Conservation (phyloP, 2,888 invertebrate species). For the Himalopsyche kuldschensis region DNA sequence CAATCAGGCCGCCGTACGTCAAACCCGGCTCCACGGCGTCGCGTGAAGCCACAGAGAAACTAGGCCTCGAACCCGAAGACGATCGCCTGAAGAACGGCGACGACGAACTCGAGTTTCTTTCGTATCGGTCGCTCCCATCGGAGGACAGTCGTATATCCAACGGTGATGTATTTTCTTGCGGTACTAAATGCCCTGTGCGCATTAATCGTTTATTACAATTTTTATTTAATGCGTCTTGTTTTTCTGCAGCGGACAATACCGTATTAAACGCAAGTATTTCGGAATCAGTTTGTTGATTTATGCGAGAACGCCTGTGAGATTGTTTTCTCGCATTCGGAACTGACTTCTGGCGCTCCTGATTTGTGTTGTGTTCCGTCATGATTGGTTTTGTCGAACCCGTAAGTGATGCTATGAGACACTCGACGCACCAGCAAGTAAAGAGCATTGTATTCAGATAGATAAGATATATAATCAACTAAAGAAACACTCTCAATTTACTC, state of each 20-base stretch:
- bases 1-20: constrained; percentile 48
- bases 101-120: not conserved
- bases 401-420: not conserved
- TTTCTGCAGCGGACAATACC: no score
- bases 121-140: not conserved
- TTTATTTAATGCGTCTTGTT: not conserved
- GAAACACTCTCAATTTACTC: no score
- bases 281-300: not conserved
- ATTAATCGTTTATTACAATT: not conserved
- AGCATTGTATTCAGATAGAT: not conserved
- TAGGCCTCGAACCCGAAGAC: not conserved
- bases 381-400: not conserved
- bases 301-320: not conserved
- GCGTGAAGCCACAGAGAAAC: not conserved
- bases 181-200: not conserved
- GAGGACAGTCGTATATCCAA: not conserved
- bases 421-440: constrained; percentile 9
- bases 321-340: not conserved
- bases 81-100: constrained; percentile 4
- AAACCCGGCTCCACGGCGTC: constrained; percentile 44
- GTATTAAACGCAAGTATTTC: no score
- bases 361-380: not conserved
- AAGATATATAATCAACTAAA: not conserved
- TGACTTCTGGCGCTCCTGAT: not conserved
- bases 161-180: not conserved